Evolutionary conservation across 2,797 vertebrate genomes (phyloP), one percentile per base, ranked within the genome.

Genomic region (Hafferia zeledoni): DNA sequence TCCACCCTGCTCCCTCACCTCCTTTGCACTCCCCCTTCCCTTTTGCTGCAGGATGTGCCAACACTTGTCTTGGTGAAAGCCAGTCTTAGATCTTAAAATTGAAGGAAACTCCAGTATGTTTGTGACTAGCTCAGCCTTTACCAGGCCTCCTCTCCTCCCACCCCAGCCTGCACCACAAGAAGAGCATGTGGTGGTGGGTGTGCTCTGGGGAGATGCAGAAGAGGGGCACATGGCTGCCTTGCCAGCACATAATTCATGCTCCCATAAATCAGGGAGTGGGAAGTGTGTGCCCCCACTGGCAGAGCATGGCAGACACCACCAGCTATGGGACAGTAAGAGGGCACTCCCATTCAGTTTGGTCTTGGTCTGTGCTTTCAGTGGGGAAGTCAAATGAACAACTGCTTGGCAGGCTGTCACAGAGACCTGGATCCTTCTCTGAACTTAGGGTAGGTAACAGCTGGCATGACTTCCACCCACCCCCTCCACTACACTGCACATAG

Each of bases 51-150:
- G 47, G 47, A 84, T 81, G 90, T 91, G 89, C 94, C 94, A 97
- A 59, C 85, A 53, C 69, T 92, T 56, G 64, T 88, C 95, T 97
- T 97, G 96, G 95, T 94, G 96, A 91, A 68, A 80, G 37, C 19
- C 63, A 47, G 56, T 53, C 76, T 75, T 68, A 71, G 46, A 82
- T 95, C 72, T 82, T 63, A 76, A 96, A 90, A 33, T 31, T 76
- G 69, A 91, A 83, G 33, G 25, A 65, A 92, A 79, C 43, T 75
- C 52, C 49, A 35, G 79, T 5, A 9, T 59, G 59, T 91, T 94
- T 95, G 11, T 87, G 80, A 89, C 80, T 94, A 39, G 60, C 80
- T 84, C 63, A 70, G 72, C 71, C 74, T 84, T 75, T 49, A 67
- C 39, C 41, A 55, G 49, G 19, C 57, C 50, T 87, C 72, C 23